Conservation (phyloP, 2,113 vertebrate species). For the Alosa alosa region DNA sequence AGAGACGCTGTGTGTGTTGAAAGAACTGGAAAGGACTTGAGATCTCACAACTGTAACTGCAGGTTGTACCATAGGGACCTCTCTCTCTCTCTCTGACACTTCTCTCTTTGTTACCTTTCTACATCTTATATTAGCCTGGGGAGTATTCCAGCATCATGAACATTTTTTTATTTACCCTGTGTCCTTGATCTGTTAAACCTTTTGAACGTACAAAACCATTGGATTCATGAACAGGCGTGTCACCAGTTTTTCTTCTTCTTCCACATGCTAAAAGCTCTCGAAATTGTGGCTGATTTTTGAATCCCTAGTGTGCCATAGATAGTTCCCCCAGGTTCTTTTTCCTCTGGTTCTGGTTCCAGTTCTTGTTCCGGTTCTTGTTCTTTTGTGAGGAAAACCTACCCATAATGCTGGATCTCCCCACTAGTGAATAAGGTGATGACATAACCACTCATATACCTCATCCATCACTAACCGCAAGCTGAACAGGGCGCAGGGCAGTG, state of each 20-base stretch:
- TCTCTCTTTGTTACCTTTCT: neutral
- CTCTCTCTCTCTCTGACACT: neutral
- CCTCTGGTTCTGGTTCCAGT: neutral
- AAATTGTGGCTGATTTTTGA: neutral
- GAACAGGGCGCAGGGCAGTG: neutral
- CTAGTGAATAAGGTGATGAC: neutral
- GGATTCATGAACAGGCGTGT: too few species aligned
- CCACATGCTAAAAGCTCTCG: neutral
- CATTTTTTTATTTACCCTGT: neutral
- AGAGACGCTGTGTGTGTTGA: neutral
- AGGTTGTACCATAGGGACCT: neutral
- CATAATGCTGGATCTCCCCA: conserved; percentile 1
- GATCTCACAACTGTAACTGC: neutral
- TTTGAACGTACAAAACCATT: neutral
- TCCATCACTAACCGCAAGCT: conserved; percentile 6
- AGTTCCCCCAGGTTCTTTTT: neutral
- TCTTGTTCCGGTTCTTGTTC: neutral
- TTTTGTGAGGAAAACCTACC: neutral
- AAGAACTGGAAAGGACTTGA: neutral
- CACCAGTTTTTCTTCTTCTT: neutral
- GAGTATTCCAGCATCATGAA: neutral
- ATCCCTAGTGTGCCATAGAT: neutral
- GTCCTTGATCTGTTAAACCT: neutral
- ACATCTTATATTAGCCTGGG: neutral
- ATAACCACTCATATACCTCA: conserved; percentile 17